A percentile compares a stretch with the other conserved stretches of the same genome.
Conservation (phyloP, 2,113 vertebrate species). For the Zosterops hypoxanthus region DNA sequence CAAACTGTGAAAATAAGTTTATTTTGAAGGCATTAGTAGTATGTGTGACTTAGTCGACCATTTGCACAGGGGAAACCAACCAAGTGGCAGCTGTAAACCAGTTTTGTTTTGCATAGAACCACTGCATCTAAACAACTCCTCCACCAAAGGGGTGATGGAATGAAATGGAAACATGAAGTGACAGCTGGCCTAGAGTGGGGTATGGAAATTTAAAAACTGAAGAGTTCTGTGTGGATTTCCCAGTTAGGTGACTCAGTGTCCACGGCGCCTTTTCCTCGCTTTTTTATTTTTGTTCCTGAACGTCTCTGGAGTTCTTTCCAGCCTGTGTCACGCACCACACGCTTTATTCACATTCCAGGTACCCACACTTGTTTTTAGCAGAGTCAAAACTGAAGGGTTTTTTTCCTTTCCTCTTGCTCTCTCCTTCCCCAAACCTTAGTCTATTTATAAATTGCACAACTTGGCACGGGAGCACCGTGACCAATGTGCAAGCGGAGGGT, state of each 20-base stretch:
- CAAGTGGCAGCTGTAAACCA: not conserved
- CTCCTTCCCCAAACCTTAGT: not conserved
- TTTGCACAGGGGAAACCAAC: not conserved
- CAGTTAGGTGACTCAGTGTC: constrained; percentile 36
- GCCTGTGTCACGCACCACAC: not conserved
- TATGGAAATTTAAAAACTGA: not conserved
- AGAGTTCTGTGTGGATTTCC: not conserved
- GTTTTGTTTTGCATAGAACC: not conserved
- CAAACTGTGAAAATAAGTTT: not conserved
- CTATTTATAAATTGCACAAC: constrained; percentile 8
- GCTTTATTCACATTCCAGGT: constrained; percentile 34
- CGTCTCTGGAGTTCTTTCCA: constrained; percentile 17
- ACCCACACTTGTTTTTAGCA: constrained; percentile 9
- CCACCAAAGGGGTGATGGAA: not conserved
- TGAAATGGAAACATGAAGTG: not conserved
- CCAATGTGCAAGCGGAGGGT: not conserved
- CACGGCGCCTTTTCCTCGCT: not conserved
- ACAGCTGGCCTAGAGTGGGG: not conserved
- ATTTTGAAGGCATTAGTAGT: not conserved
- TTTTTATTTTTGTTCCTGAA: constrained; percentile 15
- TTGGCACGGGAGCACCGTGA: not conserved
- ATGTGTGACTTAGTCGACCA: not conserved
- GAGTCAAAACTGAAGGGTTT: not conserved
- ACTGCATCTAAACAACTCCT: not conserved
- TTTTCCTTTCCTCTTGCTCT: not conserved